Evolutionary conservation across 1,140 invertebrate genomes (phyloP).

Genomic region (Achroia grisella): DNA sequence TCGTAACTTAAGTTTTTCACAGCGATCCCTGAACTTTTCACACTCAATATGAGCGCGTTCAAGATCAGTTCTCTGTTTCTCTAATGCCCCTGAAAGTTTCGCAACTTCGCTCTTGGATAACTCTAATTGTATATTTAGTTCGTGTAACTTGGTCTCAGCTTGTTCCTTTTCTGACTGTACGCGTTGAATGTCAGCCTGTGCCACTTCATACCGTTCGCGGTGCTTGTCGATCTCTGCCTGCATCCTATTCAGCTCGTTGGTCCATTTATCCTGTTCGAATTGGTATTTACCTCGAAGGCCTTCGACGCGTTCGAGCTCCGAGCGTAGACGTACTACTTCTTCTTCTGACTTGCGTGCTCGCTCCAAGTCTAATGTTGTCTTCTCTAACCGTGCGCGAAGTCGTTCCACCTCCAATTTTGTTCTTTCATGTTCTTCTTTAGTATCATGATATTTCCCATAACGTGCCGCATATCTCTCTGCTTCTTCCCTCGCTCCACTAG

Average conservation of each 20-base stretch:
- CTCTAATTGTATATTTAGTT: slow-evolving; percentile 86
- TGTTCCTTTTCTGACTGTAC: slow-evolving; percentile 78
- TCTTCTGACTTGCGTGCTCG: slow-evolving; percentile 80
- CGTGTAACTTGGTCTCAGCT: slow-evolving; percentile 85
- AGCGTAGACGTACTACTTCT: slow-evolving; percentile 78
- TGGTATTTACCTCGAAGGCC: slow-evolving; percentile 89
- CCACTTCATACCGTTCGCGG: slow-evolving; percentile 82
- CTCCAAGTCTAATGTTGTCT: slow-evolving; percentile 85
- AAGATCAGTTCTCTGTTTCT: slow-evolving; percentile 84
- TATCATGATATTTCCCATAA: slow-evolving; percentile 86
- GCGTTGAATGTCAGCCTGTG: slow-evolving; percentile 84
- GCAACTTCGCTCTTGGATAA: slow-evolving; percentile 83
- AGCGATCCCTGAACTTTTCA: slow-evolving; percentile 87
- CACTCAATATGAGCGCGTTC: slow-evolving; percentile 88
- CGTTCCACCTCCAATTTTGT: slow-evolving; percentile 88
- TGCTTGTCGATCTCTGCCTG: slow-evolving; percentile 80
- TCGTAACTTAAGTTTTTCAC: slow-evolving; percentile 85
- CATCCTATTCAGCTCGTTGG: slow-evolving; percentile 65
- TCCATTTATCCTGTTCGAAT: slow-evolving; percentile 89
- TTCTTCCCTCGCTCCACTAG: slow-evolving; percentile 81
- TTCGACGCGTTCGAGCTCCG: slow-evolving; percentile 84
- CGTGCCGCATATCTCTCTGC: slow-evolving; percentile 83
- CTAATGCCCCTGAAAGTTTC: slow-evolving; percentile 81
- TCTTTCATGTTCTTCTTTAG: slow-evolving; percentile 86
- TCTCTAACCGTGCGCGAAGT: slow-evolving; percentile 87